Evolutionary conservation across 2,888 invertebrate species (phyloP).

Genomic region (Acronicta alni): DNA sequence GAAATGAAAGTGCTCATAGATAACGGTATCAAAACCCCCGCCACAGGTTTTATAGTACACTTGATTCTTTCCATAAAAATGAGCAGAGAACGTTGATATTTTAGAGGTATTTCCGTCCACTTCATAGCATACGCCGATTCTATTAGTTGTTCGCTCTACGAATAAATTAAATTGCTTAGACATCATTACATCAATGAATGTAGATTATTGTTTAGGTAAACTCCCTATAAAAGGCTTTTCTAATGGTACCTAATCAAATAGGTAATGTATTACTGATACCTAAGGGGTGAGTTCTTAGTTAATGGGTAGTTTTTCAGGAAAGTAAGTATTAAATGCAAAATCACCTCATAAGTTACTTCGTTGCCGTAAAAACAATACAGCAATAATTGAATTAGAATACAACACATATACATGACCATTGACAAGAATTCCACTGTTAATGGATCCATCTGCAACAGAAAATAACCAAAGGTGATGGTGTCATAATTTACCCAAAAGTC

Average conservation of each 20-base stretch:
- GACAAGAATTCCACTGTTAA: constrained; percentile 70
- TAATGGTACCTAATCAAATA: too few species aligned
- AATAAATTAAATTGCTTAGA: not conserved
- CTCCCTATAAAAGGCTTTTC: too few species aligned
- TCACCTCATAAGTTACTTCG: constrained; percentile 59
- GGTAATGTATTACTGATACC: too few species aligned
- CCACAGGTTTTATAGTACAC: constrained; percentile 73
- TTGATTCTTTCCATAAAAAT: constrained; percentile 82
- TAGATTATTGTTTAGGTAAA: too few species aligned
- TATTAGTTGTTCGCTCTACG: constrained; percentile 41
- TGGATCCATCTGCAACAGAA: constrained; percentile 55
- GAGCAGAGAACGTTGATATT: constrained; percentile 64
- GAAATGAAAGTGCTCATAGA: constrained; percentile 80
- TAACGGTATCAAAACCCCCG: constrained; percentile 79
- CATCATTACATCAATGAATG: too few species aligned
- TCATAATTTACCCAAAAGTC: too few species aligned
- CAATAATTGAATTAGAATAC: constrained; percentile 69
- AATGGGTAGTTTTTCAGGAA: too few species aligned
- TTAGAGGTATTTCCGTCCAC: constrained; percentile 63
- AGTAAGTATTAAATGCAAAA: not conserved
- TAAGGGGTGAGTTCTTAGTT: too few species aligned
- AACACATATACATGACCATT: constrained; percentile 72
- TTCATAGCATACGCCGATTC: constrained; percentile 71
- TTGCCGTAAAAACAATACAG: constrained; percentile 75
- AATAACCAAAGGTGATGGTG: too few species aligned